Percentiles rank a stretch among this genome's conserved stretches.
Evolutionary conservation across 2,797 vertebrate species (phyloP).

Genomic region (Varecia variegata): DNA sequence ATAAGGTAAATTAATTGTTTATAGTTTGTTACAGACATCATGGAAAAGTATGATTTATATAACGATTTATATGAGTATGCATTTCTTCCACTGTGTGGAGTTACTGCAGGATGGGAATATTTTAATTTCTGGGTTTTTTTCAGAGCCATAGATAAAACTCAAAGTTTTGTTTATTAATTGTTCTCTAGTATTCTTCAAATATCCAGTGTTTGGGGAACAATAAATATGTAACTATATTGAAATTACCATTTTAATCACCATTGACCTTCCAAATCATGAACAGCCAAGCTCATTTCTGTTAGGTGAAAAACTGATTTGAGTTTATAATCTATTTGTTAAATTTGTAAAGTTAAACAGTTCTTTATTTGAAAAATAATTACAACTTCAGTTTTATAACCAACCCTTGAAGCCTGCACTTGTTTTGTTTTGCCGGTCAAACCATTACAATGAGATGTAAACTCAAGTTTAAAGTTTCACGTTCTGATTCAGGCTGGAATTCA

Average conservation of each 20-base stretch:
- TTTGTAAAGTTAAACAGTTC: neutral
- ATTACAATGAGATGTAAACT: neutral
- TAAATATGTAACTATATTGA: neutral
- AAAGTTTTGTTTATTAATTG: neutral
- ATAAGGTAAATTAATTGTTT: constrained; percentile 65
- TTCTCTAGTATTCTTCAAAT: constrained; percentile 41
- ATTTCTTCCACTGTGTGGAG: constrained; percentile 81
- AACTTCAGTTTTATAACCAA: neutral
- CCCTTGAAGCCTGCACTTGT: neutral
- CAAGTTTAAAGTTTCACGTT: neutral
- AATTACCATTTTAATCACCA: constrained; percentile 29
- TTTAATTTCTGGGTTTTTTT: constrained; percentile 42
- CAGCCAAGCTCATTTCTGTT: neutral
- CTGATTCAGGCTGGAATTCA: neutral
- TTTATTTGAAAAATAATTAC: constrained; percentile 35
- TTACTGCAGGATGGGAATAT: constrained; percentile 32
- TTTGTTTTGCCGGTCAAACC: neutral
- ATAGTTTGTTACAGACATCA: constrained; percentile 55
- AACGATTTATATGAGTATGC: constrained; percentile 55
- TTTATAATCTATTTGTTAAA: neutral
- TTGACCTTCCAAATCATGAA: constrained; percentile 11
- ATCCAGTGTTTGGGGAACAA: constrained; percentile 33
- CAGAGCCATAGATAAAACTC: constrained; percentile 8
- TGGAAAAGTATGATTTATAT: constrained; percentile 57
- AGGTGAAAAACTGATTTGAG: neutral